Percentiles rank a stretch among this genome's conserved stretches.
phyloP scores from a whole-genome alignment of 2,888 invertebrate species.

The Tetranychus truncatus region DNA sequence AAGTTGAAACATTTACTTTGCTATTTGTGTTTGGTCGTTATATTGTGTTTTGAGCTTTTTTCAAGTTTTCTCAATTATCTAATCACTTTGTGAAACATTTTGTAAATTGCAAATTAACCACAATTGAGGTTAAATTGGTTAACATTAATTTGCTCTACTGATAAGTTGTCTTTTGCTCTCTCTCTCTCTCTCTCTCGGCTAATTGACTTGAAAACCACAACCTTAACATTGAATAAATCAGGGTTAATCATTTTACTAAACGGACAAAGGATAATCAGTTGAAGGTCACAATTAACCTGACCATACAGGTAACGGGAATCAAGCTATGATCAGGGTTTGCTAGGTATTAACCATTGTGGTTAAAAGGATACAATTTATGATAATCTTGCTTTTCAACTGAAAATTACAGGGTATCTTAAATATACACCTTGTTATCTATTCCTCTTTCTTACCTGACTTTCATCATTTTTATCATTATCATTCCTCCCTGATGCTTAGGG shows the following conservation, averaged over 20 bases:
- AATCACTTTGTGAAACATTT: too few relatives aligned
- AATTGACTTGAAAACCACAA: background rate
- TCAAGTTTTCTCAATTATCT: too few relatives aligned
- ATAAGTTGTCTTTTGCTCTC: too few relatives aligned
- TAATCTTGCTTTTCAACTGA: background rate
- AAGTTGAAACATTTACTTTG: too few relatives aligned
- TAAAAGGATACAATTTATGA: background rate
- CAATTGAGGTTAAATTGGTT: too few relatives aligned
- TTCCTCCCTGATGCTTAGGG: background rate
- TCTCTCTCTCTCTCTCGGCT: background rate
- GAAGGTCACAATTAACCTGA: background rate
- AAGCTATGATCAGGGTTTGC: background rate
- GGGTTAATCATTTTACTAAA: background rate
- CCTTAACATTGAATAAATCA: background rate
- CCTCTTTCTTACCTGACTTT: background rate
- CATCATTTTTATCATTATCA: background rate
- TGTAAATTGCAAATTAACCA: too few relatives aligned
- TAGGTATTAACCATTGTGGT: background rate
- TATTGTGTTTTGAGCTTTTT: too few relatives aligned
- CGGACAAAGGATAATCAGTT: background rate
- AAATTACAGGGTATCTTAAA: background rate
- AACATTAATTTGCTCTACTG: too few relatives aligned
- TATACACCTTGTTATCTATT: constrained; percentile 1
- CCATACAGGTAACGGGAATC: background rate
- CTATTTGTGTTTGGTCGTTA: too few relatives aligned